These are phyloP conservation scores for Zophobas morio DNA, from an alignment of 1,140 invertebrate species.

Conservation along the genomic window DNA sequence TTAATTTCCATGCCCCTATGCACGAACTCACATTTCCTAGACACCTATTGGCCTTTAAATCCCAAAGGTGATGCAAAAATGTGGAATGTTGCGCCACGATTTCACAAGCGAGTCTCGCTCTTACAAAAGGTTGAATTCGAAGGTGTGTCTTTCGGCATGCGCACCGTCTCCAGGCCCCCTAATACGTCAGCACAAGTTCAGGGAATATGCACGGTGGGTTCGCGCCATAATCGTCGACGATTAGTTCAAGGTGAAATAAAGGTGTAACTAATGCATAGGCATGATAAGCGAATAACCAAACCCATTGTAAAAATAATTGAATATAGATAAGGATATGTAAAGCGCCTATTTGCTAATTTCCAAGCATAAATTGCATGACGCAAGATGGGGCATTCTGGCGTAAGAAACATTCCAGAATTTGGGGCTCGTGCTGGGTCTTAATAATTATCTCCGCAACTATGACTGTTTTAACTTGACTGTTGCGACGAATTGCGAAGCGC, in stretches of 20 bases:
- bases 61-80: constrained; percentile 20
- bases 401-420: too few relatives aligned
- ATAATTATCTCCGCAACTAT: too few relatives aligned
- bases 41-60: constrained; percentile 6
- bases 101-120: neutral
- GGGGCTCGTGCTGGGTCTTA: too few relatives aligned
- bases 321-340: too few relatives aligned
- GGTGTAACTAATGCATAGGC: constrained; percentile 29
- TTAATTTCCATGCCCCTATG: too few relatives aligned
- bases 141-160: constrained; percentile 27
- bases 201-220: constrained; percentile 1
- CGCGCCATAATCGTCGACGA: too few relatives aligned
- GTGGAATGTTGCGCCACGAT: neutral
- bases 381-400: too few relatives aligned
- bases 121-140: constrained; percentile 17
- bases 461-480: too few relatives aligned
- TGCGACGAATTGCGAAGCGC: constrained; percentile 6
- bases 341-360: too few relatives aligned
- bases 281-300: constrained; percentile 24
- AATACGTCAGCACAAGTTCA: constrained; percentile 26
- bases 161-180: neutral
- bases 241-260: constrained; percentile 32
- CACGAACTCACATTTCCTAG: too few relatives aligned
- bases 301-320: constrained; percentile 2
- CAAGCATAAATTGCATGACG: too few relatives aligned